A percentile compares a stretch with the other conserved stretches of the same genome.
Conservation (phyloP, 2,888 invertebrate genomes). For the Anoncus sp. region DNA sequence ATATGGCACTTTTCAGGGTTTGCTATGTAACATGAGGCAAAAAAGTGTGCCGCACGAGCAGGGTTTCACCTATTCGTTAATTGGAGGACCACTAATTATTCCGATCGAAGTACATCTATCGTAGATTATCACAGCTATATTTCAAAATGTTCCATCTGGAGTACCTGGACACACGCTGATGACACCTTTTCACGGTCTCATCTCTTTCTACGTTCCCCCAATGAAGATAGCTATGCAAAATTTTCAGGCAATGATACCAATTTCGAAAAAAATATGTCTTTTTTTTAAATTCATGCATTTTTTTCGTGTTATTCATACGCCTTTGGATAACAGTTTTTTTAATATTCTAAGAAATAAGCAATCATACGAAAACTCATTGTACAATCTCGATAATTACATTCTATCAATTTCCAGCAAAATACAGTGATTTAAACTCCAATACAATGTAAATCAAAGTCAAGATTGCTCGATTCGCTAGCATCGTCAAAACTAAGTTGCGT, state of each 20-base stretch:
- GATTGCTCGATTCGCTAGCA: not conserved
- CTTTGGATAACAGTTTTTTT: no score
- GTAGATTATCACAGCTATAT: conserved; percentile 24
- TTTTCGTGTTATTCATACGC: no score
- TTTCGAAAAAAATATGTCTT: no score
- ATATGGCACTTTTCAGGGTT: conserved; percentile 36
- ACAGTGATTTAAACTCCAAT: not conserved
- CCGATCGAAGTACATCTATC: conserved; percentile 37
- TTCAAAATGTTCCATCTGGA: conserved; percentile 47
- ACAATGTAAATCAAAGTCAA: not conserved
- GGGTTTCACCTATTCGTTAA: conserved; percentile 24
- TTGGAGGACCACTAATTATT: conserved; percentile 34
- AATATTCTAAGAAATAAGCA: not conserved
- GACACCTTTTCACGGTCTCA: not conserved
- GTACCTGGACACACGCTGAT: conserved; percentile 9
- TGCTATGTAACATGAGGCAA: conserved; percentile 5
- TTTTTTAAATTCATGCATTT: no score
- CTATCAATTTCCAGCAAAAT: not conserved
- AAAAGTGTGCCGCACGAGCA: conserved; percentile 34
- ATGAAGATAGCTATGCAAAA: not conserved
- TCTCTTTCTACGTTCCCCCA: conserved; percentile 1
- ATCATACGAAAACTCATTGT: not conserved
- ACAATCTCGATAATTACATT: not conserved
- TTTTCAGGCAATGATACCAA: not conserved
- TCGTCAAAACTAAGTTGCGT: no score